These are phyloP conservation scores for Pedetes capensis DNA, from an alignment of 2,113 vertebrate species.

Conservation along the genomic window DNA sequence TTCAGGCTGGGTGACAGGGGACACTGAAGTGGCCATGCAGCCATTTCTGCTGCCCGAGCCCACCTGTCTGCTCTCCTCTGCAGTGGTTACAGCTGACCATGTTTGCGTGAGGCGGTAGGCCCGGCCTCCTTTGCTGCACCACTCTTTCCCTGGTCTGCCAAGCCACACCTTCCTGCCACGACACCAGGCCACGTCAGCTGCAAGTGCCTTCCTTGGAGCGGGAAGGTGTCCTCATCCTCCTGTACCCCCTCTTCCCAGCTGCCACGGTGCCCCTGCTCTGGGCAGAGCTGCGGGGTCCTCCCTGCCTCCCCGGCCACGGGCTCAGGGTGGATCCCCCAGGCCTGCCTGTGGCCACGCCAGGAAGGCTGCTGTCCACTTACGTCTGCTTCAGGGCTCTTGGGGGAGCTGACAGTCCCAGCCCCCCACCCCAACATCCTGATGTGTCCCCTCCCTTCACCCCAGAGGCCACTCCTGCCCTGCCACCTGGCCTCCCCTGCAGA, in stretches of 20 bases:
- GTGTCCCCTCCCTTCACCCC: background rate
- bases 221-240: background rate
- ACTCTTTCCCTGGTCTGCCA: background rate
- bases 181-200: background rate
- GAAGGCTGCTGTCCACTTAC: slow-evolving; percentile 20
- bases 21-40: background rate
- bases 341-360: background rate
- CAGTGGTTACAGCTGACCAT: slow-evolving; percentile 87
- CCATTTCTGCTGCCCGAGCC: rapidly evolving
- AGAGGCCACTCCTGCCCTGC: background rate
- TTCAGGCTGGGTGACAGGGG: background rate
- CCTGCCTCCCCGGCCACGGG: background rate
- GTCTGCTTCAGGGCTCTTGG: background rate
- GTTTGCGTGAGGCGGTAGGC: slow-evolving; percentile 79
- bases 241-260: background rate
- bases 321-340: background rate
- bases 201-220: slow-evolving; percentile 78
- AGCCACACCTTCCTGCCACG: background rate
- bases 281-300: background rate
- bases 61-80: background rate
- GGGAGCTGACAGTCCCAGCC: background rate
- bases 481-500: background rate
- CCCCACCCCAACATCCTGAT: background rate
- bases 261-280: background rate
- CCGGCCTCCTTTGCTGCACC: background rate